Base-by-base conservation (phyloP, 1,140 invertebrate species). In the Drosophila ercepeae region DNA sequence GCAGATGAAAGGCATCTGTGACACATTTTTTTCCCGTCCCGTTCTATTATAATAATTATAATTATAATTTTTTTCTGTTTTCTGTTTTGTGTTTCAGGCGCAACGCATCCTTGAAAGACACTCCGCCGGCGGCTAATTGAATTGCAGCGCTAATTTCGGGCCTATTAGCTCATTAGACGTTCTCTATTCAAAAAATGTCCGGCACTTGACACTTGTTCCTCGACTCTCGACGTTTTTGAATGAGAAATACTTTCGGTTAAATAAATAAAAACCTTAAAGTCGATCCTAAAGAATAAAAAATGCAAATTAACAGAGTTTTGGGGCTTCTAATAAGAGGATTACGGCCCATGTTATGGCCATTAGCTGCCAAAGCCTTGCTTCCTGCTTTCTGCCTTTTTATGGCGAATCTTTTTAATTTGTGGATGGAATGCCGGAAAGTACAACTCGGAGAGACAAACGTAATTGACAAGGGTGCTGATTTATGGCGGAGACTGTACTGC, bases 61-160 rank as follows among this genome's bases (percentile, higher is more conserved):
- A 32, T 32, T 32, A 32, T 1, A 27, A 27, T 27, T 27, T 32
- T 32, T 32, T 32, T 11, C 11, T 32, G 3, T 32, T n/a, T 21
- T 21, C 4, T 21, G 21, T 2, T 21, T n/a, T n/a, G n/a, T n/a
- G n/a, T n/a, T n/a, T n/a, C n/a, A n/a, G 21, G 21, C 21, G 21
- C 21, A 21, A 21, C 21, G 21, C 4, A 21, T 21, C 21, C 21
- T 21, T 11, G 29, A 7, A 11, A 11, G 6, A 63, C 50, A 48
- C 42, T 61, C 16, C 57, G 57, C 65, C 13, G 49, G 16, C 19
- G 39, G 34, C 79, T 86, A 79, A 84, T 84, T 86, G 39, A 86
- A 84, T 84, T 86, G 65, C 58, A 45, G 49, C 54, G 65, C 81
- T 83, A 79, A 84, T 83, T 86, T 83, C 55, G 70, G 70, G 52